A percentile compares a stretch with the other conserved stretches of the same genome.
Evolutionary conservation across 2,888 invertebrate species (phyloP).

Genomic region (Limulus polyphemus): DNA sequence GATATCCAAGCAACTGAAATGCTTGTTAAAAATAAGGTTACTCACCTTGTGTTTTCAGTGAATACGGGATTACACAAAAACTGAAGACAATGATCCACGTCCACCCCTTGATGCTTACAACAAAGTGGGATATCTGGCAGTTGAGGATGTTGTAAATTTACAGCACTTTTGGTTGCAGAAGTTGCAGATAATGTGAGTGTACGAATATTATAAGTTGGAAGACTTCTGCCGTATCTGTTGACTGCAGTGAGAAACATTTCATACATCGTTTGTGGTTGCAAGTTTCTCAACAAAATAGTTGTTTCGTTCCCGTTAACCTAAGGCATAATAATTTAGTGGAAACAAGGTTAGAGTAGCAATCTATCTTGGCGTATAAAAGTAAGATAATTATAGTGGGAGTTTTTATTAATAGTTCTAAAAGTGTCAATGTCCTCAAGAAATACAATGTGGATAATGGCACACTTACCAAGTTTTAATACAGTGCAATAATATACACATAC

Average conservation of each 20-base stretch:
- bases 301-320: slow-evolving; percentile 5
- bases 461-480: too few relatives aligned
- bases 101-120: slow-evolving; percentile 57
- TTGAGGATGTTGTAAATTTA: slow-evolving; percentile 44
- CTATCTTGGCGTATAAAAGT: too few relatives aligned
- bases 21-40: too few relatives aligned
- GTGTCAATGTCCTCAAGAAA: too few relatives aligned
- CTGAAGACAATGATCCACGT: slow-evolving; percentile 57
- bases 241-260: slow-evolving; percentile 59
- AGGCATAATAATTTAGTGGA: too few relatives aligned
- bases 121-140: slow-evolving; percentile 63
- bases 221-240: slow-evolving; percentile 60
- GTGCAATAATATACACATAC: too few relatives aligned
- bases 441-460: too few relatives aligned
- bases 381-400: too few relatives aligned
- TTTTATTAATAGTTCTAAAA: too few relatives aligned
- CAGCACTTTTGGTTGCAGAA: slow-evolving; percentile 35
- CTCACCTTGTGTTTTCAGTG: slow-evolving; percentile 37
- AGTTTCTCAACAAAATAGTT: slow-evolving; percentile 44
- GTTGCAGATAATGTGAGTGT: slow-evolving; percentile 53
- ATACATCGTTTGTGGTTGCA: slow-evolving; percentile 69
- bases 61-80: slow-evolving; percentile 63
- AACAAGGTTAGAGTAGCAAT: too few relatives aligned
- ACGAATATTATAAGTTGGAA: slow-evolving; percentile 59
- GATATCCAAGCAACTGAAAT: too few relatives aligned